Evolutionary conservation across 2,113 vertebrate genomes (phyloP), one percentile per base, ranked within the genome.

Genomic region (Falco punctatus): DNA sequence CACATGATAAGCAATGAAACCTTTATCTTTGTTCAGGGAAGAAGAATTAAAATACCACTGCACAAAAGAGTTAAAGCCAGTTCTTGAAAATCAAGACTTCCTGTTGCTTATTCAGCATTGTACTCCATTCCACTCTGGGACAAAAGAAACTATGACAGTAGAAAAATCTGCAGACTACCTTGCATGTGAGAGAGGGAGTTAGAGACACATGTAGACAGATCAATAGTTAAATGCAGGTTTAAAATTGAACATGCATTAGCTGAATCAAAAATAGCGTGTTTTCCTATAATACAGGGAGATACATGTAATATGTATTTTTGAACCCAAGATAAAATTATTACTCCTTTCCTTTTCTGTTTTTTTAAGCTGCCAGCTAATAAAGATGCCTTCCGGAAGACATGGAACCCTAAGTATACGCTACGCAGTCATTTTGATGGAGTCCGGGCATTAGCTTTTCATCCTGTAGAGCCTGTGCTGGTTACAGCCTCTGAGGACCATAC

Each of bases 401-500:
- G 99, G 99, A 99, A 99, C 94, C 99, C 99, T 23, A 99, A 99
- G 96, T 99, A 99, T 88, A 99, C 99, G 55, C 98, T 99, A 88
- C 98, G 99, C 91, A 99, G 99, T 97, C 99, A 99, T 97, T 99
- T 99, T 77, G 99, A 99, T 95, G 99, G 99, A 88, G 99, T 99
- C 20, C 98, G 99, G 46, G 99, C 99, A 42, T 98, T 99, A 97
- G 99, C 99, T 96, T 99, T 99, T 98, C 99, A 99, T 98, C 99
- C 99, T 49, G 97, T 99, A 81, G 99, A 99, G 97, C 99, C 99
- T 94, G 99, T 99, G 95, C 98, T 99, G 98, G 99, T 99, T 97
- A 99, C 99, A 77, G 99, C 99, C 97, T 99, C 99, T 62, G 99
- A 99, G 98, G 99, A 99, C 97, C 99, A 99, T 97, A 99, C 99